A percentile compares a stretch with the other conserved stretches of the same genome.
phyloP scores from a whole-genome alignment of 2,113 vertebrate genomes.

The Ceuthmochares aereus region DNA sequence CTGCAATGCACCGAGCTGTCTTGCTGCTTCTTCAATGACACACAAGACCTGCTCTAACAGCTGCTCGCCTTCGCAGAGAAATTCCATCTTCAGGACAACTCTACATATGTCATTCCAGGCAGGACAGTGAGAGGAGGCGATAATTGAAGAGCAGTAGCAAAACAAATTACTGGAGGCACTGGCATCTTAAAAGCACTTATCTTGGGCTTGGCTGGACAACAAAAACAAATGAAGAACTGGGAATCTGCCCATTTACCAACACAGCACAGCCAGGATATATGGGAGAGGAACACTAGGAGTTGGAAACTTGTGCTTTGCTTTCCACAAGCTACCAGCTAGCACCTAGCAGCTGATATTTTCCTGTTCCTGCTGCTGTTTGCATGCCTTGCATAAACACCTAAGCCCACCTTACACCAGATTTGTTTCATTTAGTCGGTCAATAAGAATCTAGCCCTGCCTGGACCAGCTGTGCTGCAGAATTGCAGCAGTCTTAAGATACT shows the following conservation, averaged over 20 bases:
- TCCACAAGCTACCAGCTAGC: neutral
- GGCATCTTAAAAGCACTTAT: neutral
- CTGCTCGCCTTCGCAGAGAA: neutral
- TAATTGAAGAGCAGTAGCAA: neutral
- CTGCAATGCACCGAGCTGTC: neutral
- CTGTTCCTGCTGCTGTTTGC: neutral
- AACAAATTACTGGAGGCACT: neutral
- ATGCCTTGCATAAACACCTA: neutral
- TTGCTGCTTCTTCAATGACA: neutral
- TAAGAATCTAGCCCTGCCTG: neutral
- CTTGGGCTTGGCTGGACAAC: neutral
- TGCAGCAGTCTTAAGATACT: neutral
- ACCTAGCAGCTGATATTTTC: neutral
- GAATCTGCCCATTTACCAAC: neutral
- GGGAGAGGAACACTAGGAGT: neutral
- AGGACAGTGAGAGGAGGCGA: rapidly evolving
- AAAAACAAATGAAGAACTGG: neutral
- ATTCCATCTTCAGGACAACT: neutral
- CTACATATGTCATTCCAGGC: neutral
- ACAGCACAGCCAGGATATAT: neutral
- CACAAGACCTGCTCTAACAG: neutral
- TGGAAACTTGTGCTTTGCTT: neutral
- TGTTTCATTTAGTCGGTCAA: neutral
- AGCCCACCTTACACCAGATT: neutral
- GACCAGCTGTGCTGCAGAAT: rapidly evolving